These are phyloP conservation scores for Andricus grossulariae DNA, from an alignment of 1,140 invertebrate species.

Conservation along the genomic window DNA sequence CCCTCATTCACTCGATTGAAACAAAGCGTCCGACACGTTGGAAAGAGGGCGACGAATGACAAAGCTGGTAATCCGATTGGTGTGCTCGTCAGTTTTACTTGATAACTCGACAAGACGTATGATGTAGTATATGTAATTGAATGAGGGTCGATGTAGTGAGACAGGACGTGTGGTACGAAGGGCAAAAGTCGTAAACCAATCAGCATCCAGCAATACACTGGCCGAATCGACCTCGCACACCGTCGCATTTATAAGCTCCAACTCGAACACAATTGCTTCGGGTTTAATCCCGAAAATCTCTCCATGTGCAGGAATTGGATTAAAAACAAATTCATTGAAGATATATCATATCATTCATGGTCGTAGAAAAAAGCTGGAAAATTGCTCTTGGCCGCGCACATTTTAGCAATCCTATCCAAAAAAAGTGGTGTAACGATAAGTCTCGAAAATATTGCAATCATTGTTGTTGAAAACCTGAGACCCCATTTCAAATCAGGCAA, in stretches of 20 bases:
- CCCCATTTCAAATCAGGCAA: no score
- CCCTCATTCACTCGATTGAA: not conserved
- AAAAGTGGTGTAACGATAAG: no score
- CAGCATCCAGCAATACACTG: constrained; percentile 37
- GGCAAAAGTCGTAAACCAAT: constrained; percentile 38
- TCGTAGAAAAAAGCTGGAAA: no score
- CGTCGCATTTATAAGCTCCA: constrained; percentile 25
- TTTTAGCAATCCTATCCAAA: no score
- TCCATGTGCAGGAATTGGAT: not conserved
- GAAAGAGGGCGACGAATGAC: constrained; percentile 8
- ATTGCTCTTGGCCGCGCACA: no score
- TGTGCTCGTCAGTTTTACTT: constrained; percentile 44
- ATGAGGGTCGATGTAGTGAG: constrained; percentile 45
- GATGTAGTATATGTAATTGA: constrained; percentile 54
- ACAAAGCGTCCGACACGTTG: constrained; percentile 18
- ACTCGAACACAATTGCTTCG: constrained; percentile 31
- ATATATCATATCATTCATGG: no score
- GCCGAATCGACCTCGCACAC: constrained; percentile 35
- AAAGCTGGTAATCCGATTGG: constrained; percentile 54
- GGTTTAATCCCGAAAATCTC: constrained; percentile 32
- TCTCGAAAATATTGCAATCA: no score
- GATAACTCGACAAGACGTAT: constrained; percentile 57
- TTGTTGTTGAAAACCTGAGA: no score
- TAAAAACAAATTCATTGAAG: not conserved
- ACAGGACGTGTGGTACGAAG: constrained; percentile 19